Evolutionary conservation across 2,888 invertebrate species (phyloP).

Genomic region (Aleiodes leptofemur): DNA sequence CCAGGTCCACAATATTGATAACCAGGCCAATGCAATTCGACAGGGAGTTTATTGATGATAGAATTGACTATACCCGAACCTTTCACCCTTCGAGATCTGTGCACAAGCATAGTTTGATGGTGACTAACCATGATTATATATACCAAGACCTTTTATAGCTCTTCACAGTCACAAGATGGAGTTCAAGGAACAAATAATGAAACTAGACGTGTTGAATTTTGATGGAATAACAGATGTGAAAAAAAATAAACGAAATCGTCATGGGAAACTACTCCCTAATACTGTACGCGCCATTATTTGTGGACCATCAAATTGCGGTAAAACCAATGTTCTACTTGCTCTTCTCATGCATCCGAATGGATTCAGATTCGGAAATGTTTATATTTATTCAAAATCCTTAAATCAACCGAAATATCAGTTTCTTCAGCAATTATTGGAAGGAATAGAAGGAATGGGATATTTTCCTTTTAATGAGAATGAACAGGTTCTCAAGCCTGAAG

Average conservation of each 20-base stretch:
- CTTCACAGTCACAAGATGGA: too few relatives aligned
- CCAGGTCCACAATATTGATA: too few relatives aligned
- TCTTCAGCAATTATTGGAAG: background rate
- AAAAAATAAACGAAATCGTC: conserved; percentile 29
- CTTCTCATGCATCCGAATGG: conserved; percentile 53
- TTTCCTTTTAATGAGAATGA: background rate
- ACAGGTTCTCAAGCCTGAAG: background rate
- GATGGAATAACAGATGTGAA: too few relatives aligned
- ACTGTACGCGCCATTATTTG: conserved; percentile 54
- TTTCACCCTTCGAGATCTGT: too few relatives aligned
- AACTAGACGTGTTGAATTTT: too few relatives aligned
- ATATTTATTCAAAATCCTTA: conserved; percentile 50
- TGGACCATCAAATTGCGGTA: conserved; percentile 55
- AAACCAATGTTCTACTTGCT: conserved; percentile 54
- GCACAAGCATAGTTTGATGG: too few relatives aligned
- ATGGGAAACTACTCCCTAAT: conserved; percentile 63
- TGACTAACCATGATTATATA: too few relatives aligned
- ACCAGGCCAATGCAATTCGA: too few relatives aligned
- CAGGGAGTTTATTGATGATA: too few relatives aligned
- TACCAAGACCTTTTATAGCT: too few relatives aligned
- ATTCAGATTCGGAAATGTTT: conserved; percentile 54
- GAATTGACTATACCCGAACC: too few relatives aligned
- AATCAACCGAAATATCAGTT: conserved; percentile 14
- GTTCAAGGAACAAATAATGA: too few relatives aligned
- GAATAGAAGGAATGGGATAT: background rate